Evolutionary conservation across 2,888 invertebrate species (phyloP), one percentile per base, ranked within the genome.

Genomic region (Strigamia maritima): DNA sequence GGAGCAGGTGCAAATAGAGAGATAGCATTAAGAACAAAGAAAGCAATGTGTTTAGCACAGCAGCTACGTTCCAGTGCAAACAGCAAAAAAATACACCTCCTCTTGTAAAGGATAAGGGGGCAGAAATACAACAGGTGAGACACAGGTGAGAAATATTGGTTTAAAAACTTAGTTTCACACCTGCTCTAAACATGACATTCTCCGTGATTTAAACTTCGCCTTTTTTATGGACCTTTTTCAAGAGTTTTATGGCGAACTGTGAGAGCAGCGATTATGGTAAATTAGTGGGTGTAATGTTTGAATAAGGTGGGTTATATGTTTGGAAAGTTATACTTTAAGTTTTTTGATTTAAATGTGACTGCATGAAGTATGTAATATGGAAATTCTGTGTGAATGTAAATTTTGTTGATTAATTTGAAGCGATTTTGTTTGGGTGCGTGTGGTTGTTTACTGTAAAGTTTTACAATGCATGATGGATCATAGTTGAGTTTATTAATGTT

Each of bases 11-110:
- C 70, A 70, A 70, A 28, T 70, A 28, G 28, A 70, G 70, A 70
- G 70, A 70, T 70, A 70, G 70, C 26, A 70, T 26, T 28, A 70
- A 70, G 70, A 70, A 70, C 28, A 70, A 70, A 70, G 70, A 70
- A 70, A 70, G n/a, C 70, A 26, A n/a, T 70, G 70, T 70, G 70
- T n/a, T 70, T 28, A 70, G 70, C 70, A 70, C 70, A 70, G 70
- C 70, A 70, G 70, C 70, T 70, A 26, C 28, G 70, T 70, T 70
- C 28, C 28, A 70, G 70, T 70, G 70, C 70, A 70, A 70, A 70
- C 70, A 70, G 24, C 70, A 70, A 70, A 70, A 70, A 70, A 70
- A 70, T 12, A 70, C 70, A 28, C 70, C 70, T 70, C 70, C 26
- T 70, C 70, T 70, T 70, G 70, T 28, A 26, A 70, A 70, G 70